Base-by-base conservation (phyloP, 2,113 vertebrate species). In the Serilophus lunatus region DNA sequence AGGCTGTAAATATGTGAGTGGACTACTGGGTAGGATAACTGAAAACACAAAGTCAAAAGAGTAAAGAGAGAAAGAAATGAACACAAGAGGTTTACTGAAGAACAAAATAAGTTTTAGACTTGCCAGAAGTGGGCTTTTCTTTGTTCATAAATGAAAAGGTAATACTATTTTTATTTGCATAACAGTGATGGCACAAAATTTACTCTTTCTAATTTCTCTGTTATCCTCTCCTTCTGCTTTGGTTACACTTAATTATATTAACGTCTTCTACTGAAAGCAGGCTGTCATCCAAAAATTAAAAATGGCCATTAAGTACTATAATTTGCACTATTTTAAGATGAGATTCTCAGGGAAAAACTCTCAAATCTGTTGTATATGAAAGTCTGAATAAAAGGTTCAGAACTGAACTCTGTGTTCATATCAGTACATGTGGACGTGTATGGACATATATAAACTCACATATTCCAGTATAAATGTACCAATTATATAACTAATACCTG, bases 11-110 rank as follows among this genome's bases (percentile, higher is more conserved):
- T 85, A 76, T 36, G 65, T 72, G 50, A 94, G 63, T 42, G 6
- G 38, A 66, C 78, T 88, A 31, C 59, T 7, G 38, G 33, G 29
- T 56, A 31, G n/a, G 53, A 92, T 28, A 47, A 47, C 13, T 88
- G 85, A 90, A 90, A 94, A 88, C 13, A 72, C 54, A 80, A 82
- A 82, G 44, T 22, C 45, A 66, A 66, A 87, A 54, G 10, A 71
- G 40, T n/a, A 84, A 76, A 87, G 51, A 59, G 45, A 85, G 40
- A 84, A 87, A 36, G 13, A 92, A 87, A 85, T 28, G 9, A 79
- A 69, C 17, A 38, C 19, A 70, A 66, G 40, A 56, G 19, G 10
- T 28, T 6, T 36, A 69, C 36, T 45, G 18, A 47, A 60, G 8
- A 76, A 51, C 31, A 69, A 54, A 77, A 36, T 45, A 54, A 54